Evolutionary conservation across 2,113 vertebrate genomes (phyloP).

Genomic region (Myotis lucifugus): DNA sequence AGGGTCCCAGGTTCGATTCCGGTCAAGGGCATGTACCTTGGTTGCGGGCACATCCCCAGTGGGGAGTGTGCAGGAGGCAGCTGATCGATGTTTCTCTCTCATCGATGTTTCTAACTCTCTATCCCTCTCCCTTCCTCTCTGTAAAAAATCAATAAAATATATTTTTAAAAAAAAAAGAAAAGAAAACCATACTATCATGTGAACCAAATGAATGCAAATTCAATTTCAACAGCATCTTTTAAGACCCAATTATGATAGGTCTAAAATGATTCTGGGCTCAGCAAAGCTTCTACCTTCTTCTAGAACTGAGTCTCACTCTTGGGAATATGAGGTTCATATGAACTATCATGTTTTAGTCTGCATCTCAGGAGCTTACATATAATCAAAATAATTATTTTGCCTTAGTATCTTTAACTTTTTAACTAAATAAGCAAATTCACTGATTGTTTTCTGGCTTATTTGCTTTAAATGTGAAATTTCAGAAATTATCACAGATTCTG

Average conservation of each 20-base stretch:
- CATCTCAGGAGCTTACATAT: background rate
- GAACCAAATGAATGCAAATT: background rate
- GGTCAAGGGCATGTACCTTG: too few species aligned
- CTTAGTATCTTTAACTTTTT: background rate
- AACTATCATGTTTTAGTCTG: background rate
- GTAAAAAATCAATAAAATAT: too few species aligned
- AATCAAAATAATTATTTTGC: background rate
- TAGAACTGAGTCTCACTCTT: background rate
- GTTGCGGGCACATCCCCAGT: too few species aligned
- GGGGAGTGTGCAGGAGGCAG: too few species aligned
- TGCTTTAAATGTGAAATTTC: background rate
- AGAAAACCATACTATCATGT: background rate
- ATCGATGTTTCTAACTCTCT: too few species aligned
- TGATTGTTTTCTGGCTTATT: background rate
- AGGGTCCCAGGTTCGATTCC: too few species aligned
- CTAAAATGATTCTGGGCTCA: background rate
- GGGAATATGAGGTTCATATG: background rate
- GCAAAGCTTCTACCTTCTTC: background rate
- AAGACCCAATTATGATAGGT: background rate
- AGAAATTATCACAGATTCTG: background rate
- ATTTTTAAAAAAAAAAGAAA: too few species aligned
- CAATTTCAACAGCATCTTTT: background rate
- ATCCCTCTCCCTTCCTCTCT: too few species aligned
- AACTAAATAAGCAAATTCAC: background rate
- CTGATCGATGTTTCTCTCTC: too few species aligned